Base-by-base conservation (phyloP, 2,113 vertebrate genomes). In the Colistium nudipinnis region DNA sequence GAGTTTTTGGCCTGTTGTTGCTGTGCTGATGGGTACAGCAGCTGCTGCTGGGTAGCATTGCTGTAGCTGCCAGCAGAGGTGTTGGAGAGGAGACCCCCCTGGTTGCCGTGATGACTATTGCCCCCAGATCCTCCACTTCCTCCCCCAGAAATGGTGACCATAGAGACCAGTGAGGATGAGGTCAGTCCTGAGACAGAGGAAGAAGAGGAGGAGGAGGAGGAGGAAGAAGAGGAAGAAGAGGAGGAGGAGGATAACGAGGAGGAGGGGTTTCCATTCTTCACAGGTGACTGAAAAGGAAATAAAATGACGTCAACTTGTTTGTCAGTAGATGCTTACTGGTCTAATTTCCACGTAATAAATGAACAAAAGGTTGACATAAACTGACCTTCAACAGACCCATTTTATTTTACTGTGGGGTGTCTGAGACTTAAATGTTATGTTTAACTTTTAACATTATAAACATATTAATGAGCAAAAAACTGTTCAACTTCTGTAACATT, bases 181-280 rank as follows among this genome's bases (percentile, higher is more conserved):
- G 68, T 87, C 66, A 83, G 86, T 13, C 87, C 87, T 4, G 90
- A 90, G n/a, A 93, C 89, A 14, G 92, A 92, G 62, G 81, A 92
- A n/a, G 87, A 91, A 6, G 87, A 93, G 3, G 83, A 91, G 11
- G 88, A 89, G 2, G 90, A 87, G 0, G 89, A 91, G 0, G 94
- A 92, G 0, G 90, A 91, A 0, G 91, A 83, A 0, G 92, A 85
- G 4, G 92, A 90, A 3, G 81, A 91, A 4, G 81, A 92, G 20
- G 87, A 92, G 4, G 88, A 93, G 19, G 90, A 93, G 5, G 91
- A 92, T 1, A 94, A 89, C 0, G 89, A 94, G 43, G 93, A 91
- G 5, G 93, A 95, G 33, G 95, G 95, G 89, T 91, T 95, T 82
- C 95, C 95, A 1, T 96, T 96, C 89, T 96, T 96, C 78, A 95